A percentile compares a stretch with the other conserved stretches of the same genome.
Evolutionary conservation across 1,140 invertebrate species (phyloP).

Genomic region (Aphelenchoides fujianensis): DNA sequence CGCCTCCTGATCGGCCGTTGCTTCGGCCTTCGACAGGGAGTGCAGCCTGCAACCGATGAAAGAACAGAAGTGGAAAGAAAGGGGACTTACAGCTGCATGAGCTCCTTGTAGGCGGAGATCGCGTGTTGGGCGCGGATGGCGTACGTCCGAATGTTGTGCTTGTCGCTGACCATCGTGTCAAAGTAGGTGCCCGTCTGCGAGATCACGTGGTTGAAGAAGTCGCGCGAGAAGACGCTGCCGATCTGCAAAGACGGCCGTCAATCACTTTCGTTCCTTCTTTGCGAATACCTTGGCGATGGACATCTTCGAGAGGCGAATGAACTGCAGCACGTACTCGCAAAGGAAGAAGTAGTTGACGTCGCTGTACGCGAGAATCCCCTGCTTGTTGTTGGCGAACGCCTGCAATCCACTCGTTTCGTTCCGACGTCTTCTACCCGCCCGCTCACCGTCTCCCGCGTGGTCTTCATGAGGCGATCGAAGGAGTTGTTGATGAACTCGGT

Average conservation of each 20-base stretch:
- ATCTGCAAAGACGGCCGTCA: too few relatives aligned
- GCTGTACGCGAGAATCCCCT: constrained; percentile 3
- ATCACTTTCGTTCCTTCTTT: too few relatives aligned
- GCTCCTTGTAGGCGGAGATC: constrained; percentile 26
- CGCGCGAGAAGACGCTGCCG: constrained; percentile 9
- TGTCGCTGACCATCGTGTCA: constrained; percentile 23
- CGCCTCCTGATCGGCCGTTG: not conserved
- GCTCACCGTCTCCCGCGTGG: constrained; percentile 5
- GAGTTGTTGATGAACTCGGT: constrained; percentile 18
- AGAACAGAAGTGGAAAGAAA: too few relatives aligned
- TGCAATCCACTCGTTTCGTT: not conserved
- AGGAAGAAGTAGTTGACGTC: constrained; percentile 25
- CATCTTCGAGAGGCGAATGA: constrained; percentile 15
- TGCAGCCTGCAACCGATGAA: not conserved
- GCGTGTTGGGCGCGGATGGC: constrained; percentile 22
- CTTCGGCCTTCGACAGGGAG: not conserved
- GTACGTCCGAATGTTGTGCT: not conserved
- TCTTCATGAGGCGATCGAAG: constrained; percentile 25
- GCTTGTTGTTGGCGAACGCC: constrained; percentile 14
- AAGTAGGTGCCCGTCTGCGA: constrained; percentile 24
- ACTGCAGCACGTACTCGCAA: constrained; percentile 23
- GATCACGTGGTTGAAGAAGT: constrained; percentile 20
- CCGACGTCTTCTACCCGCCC: not conserved
- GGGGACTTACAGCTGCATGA: constrained; percentile 9
- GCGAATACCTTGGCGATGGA: constrained; percentile 1